Base-by-base conservation (phyloP, 1,140 invertebrate species). In the Euura saliciscinereae region DNA sequence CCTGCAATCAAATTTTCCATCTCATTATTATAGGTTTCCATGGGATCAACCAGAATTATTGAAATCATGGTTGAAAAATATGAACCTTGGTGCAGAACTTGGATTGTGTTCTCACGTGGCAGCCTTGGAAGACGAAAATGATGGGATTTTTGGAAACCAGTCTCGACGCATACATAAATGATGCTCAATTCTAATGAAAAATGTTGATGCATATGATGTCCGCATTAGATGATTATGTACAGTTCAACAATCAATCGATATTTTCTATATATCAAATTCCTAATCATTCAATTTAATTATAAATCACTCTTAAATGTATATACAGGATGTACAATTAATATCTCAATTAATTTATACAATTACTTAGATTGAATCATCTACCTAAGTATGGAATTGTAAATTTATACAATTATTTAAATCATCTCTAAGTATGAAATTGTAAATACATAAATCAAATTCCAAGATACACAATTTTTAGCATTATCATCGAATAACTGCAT, bases 191-290 rank as follows among this genome's bases (percentile, higher is more conserved):
- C 73, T 68, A 3, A 75, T 51, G 44, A 71, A 59, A 75, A 59
- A 10, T 7, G 71, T n/a, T 43, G 73, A 71, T 44, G 73, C 3
- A 73, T 75, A 66, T 75, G 70, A 64, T 11, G 2, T n/a, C 68
- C 68, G 45, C 74, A 75, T 11, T 75, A 71, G 51, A 59, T 5
- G 51, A 59, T 59, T 5, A 59, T 59, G 51, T 5, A 59, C 51
- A 59, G 2, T 59, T 59, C 51, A 59, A 59, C 51, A 5, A 59
- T 59, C 51, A 59, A 59, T 59, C 4, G 0, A 59, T 59, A 59
- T 59, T 59, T 59, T 59, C 51, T 59, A 5, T 59, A 59, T 5
- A 59, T 59, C 4, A 59, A 59, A 59, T 4, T 59, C 2, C n/a
- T 4, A 59, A 5, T 59, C 51, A 8, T 59, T 59, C 51, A 59